Base-by-base conservation (phyloP, 1,140 invertebrate genomes). In the Drusus annulatus region DNA sequence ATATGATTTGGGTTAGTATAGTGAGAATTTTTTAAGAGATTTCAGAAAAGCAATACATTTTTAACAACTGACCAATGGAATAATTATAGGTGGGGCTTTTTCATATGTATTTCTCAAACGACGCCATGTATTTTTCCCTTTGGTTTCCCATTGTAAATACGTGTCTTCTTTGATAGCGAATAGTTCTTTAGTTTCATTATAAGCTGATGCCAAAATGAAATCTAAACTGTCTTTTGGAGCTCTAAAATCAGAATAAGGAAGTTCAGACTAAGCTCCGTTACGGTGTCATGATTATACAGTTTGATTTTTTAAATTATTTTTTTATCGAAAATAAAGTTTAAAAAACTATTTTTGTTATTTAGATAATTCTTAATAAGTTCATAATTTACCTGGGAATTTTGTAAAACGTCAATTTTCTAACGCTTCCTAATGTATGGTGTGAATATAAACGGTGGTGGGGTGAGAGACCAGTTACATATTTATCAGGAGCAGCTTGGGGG, bases 171-270 rank as follows among this genome's bases (percentile, higher is more conserved):
- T 91, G n/a, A 92, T 91, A 0, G 91, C 89, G 84, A 93, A 93
- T 7, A 87, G 82, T 81, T 92, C 92, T 2, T 86, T 86, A 0
- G 89, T 89, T 25, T 93, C 93, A 84, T 93, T 89, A 83, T 93
- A 94, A 0, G 90, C 89, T 0, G 92, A 87, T 28, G 88, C 85
- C 51, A 94, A 84, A 60, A 92, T 86, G 31, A 93, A 89, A 84
- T 94, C 93, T 50, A 93, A 86, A 56, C 90, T 90, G 84, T 93
- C 93, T 76, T 90, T 86, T 7, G 92, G 92, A 58, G 88, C 90
- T 85, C 84, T 91, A 65, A 51, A 77, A 77, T 6, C 13, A 15
- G n/a, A 52, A 45, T 17, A 69, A 50, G 25, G 5, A 28, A 28
- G 25, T 2, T n/a, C n/a, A n/a, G n/a, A n/a, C n/a, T n/a, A n/a